Evolutionary conservation across 2,797 vertebrate genomes (phyloP).

Genomic region (Aldrovandia affinis): DNA sequence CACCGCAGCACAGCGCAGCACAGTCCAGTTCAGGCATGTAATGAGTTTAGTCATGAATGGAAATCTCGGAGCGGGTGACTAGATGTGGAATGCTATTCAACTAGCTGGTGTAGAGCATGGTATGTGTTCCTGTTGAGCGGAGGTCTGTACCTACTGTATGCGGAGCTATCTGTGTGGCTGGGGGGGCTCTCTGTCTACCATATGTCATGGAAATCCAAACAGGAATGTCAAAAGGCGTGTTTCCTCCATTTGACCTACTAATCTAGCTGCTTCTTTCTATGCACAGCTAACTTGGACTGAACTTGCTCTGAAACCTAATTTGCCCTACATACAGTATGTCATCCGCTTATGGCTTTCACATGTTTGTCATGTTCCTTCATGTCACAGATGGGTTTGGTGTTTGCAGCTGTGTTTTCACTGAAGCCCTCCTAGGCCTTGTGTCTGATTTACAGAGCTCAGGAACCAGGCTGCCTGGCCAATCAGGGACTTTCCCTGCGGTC

Average conservation of each 20-base stretch:
- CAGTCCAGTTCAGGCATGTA: not conserved
- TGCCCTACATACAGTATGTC: constrained; percentile 7
- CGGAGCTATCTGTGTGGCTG: not conserved
- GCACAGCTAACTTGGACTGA: not conserved
- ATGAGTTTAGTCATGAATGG: constrained; percentile 4
- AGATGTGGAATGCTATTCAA: not conserved
- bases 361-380: constrained; percentile 1
- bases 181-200: not conserved
- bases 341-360: constrained; percentile 10
- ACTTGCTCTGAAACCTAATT: not conserved
- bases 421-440: not conserved
- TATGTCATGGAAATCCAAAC: constrained; percentile 3
- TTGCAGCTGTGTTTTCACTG: not conserved
- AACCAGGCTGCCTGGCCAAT: not conserved
- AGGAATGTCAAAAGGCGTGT: constrained; percentile 10
- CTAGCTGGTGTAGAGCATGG: not conserved
- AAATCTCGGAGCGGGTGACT: not conserved
- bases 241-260: constrained; percentile 13
- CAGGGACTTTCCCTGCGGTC: not conserved
- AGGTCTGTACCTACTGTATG: not conserved
- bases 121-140: not conserved
- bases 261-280: not conserved
- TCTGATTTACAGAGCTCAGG: not conserved
- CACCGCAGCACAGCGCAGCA: not conserved
- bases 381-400: not conserved